phyloP scores from a whole-genome alignment of 2,888 invertebrate species.

The Drosophila heteroneura region DNA sequence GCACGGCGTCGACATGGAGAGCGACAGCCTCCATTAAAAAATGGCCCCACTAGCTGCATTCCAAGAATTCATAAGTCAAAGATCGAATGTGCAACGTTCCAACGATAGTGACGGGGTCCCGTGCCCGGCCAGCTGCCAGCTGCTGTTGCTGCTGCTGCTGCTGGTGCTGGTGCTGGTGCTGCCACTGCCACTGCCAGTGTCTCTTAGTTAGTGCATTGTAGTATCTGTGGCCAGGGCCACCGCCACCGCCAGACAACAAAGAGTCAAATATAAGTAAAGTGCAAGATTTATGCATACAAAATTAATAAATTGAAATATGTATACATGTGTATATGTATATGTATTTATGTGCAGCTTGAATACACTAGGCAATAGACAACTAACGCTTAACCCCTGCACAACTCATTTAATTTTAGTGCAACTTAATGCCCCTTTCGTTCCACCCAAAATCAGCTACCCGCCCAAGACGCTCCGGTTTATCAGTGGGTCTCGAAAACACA shows the following conservation, averaged over 20 bases:
- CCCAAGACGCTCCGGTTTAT: slow-evolving; percentile 46
- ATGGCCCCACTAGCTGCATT: slow-evolving; percentile 76
- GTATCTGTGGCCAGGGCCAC: slow-evolving; percentile 57
- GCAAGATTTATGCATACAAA: slow-evolving; percentile 75
- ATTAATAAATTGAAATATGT: slow-evolving; percentile 73
- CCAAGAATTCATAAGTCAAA: slow-evolving; percentile 79
- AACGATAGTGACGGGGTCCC: slow-evolving; percentile 57
- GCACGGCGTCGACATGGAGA: slow-evolving; percentile 12
- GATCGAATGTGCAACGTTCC: slow-evolving; percentile 69
- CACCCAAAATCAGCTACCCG: neutral
- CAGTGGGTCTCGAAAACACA: slow-evolving; percentile 31
- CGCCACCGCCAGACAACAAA: slow-evolving; percentile 67
- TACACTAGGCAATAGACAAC: slow-evolving; percentile 57
- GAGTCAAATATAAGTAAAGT: slow-evolving; percentile 76
- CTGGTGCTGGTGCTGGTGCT: neutral
- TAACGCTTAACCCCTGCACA: slow-evolving; percentile 57
- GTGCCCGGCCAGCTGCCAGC: slow-evolving; percentile 6
- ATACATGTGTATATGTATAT: slow-evolving; percentile 9
- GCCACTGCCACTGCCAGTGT: slow-evolving; percentile 5
- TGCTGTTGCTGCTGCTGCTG: neutral
- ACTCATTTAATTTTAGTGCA: slow-evolving; percentile 68
- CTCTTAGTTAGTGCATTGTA: slow-evolving; percentile 54
- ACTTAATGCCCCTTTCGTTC: neutral
- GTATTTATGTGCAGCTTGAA: slow-evolving; percentile 1
- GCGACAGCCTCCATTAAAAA: slow-evolving; percentile 69